A percentile compares a stretch with the other conserved stretches of the same genome.
Evolutionary conservation across 1,140 invertebrate species (phyloP).

Genomic region (Lepidurus couesii): DNA sequence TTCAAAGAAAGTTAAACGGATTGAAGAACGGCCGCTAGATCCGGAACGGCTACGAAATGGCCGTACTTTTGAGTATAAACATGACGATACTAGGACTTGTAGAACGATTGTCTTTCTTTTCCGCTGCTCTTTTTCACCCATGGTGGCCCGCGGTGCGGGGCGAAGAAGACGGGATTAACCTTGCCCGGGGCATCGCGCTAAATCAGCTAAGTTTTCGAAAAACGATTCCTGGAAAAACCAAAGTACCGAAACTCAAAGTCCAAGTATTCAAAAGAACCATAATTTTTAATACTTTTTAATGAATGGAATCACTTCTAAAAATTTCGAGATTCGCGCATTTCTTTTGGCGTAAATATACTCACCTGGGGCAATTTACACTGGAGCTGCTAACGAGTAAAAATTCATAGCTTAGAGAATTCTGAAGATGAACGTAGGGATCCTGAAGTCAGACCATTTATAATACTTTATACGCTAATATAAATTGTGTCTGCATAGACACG

Average conservation of each 20-base stretch:
- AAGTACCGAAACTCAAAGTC: not conserved
- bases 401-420: too few species aligned
- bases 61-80: conserved; percentile 19
- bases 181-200: not conserved
- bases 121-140: not conserved
- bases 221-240: not conserved
- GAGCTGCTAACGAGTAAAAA: too few species aligned
- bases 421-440: too few species aligned
- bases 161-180: not conserved
- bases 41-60: not conserved
- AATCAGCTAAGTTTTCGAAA: not conserved
- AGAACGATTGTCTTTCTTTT: not conserved
- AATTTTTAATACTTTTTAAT: not conserved
- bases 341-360: not conserved
- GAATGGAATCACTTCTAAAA: not conserved
- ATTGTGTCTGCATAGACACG: too few species aligned
- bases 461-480: too few species aligned
- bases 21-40: not conserved
- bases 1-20: not conserved
- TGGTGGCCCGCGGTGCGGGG: not conserved
- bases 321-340: not conserved
- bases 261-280: not conserved
- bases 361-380: too few species aligned
- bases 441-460: too few species aligned
- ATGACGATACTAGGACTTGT: not conserved